Base-by-base conservation (phyloP, 2,797 vertebrate species). In the Pelobates cultripes region DNA sequence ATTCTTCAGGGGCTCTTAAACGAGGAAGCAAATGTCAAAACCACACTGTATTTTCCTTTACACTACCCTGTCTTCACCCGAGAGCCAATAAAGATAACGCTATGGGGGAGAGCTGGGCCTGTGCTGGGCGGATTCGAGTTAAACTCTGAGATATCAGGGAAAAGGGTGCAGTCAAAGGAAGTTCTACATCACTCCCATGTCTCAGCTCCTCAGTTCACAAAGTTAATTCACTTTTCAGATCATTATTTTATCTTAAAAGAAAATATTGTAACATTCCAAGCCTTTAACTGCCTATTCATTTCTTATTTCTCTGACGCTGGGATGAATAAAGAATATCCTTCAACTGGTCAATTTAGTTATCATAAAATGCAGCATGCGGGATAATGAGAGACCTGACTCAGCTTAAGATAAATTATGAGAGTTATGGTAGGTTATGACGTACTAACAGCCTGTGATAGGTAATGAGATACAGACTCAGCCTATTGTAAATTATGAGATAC, bases 91-190 rank as follows among this genome's bases (percentile, higher is more conserved):
- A 45, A 78, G 75, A 83, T 83, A 83, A 83, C 68, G 15, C 53
- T 12, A 43, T 51, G 57, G 15, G 43, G 75, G 72, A 83, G 75
- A 68, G 28, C 13, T 12, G 7, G 43, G 9, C 10, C 64, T 82
- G 83, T 67, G 6, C 82, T 87, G 79, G 87, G 79, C 60, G 85
- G 77, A 78, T 61, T 81, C 43, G 87, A 55, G 47, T 72, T 57
- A 10, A 43, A 43, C 63, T 41, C 14, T 42, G 10, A 66, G 61
- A 43, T 83, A 83, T 78, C 81, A 83, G 63, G 61, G 17, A 69
- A 68, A 47, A 69, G 53, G 42, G 70, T 66, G 68, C 55, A 64
- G 43, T 8, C 44, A 70, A 57, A 76, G 75, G 80, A 82, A 82
- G 75, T 74, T 67, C 55, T 57, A 57, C 61, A 76, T 53, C 79